Evolutionary conservation across 1,140 invertebrate genomes (phyloP).

Genomic region (Stenopsyche tienmushanensis): DNA sequence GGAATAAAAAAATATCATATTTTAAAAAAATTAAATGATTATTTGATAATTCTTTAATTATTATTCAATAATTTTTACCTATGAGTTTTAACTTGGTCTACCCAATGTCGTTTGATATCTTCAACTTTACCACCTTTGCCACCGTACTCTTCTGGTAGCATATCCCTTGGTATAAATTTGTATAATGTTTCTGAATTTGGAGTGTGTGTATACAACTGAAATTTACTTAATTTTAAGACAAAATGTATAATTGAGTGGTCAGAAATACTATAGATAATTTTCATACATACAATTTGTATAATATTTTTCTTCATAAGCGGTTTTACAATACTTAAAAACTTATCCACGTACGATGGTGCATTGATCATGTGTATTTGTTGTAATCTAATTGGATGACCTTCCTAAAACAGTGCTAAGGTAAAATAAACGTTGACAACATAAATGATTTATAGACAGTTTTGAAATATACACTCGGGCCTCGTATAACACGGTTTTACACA

Average conservation of each 20-base stretch:
- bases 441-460: too few species aligned
- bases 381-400: slow-evolving; percentile 71
- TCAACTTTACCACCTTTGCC: slow-evolving; percentile 60
- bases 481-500: too few species aligned
- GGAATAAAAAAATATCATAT: slow-evolving; percentile 15
- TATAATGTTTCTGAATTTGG: slow-evolving; percentile 61
- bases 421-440: slow-evolving; percentile 25
- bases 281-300: not conserved
- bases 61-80: slow-evolving; percentile 43
- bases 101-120: slow-evolving; percentile 58
- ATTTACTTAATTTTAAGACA: too few species aligned
- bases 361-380: slow-evolving; percentile 75
- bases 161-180: slow-evolving; percentile 59
- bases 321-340: slow-evolving; percentile 61
- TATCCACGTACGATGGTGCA: slow-evolving; percentile 63
- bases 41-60: slow-evolving; percentile 1
- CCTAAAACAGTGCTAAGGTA: too few species aligned
- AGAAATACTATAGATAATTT: not conserved
- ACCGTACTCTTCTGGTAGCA: slow-evolving; percentile 68
- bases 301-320: slow-evolving; percentile 57
- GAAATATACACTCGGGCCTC: too few species aligned
- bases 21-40: slow-evolving; percentile 1
- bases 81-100: slow-evolving; percentile 51
- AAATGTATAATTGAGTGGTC: slow-evolving; percentile 12
- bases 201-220: slow-evolving; percentile 63